These are phyloP conservation scores for Drosophila anomalipes DNA, from an alignment of 2,888 invertebrate genomes.

Conservation along the genomic window DNA sequence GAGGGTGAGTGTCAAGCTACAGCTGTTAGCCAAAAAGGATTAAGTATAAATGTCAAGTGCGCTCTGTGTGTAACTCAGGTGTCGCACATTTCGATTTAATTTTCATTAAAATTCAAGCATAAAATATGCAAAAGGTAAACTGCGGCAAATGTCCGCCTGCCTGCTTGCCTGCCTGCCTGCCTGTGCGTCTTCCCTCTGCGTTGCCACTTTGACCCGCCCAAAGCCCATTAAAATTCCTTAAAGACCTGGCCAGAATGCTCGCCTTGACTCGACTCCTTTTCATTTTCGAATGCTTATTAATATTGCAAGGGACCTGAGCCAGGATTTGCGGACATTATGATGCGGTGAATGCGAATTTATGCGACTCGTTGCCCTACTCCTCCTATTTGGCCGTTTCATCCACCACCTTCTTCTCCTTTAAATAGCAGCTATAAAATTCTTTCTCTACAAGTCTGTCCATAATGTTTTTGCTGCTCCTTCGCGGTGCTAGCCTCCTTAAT, in stretches of 20 bases:
- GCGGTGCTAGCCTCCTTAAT: conserved; percentile 55
- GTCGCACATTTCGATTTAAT: conserved; percentile 90
- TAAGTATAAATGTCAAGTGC: conserved; percentile 71
- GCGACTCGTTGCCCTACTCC: conserved; percentile 36
- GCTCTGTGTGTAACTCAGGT: conserved; percentile 59
- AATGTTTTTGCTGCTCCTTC: conserved; percentile 6
- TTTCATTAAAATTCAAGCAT: conserved; percentile 84
- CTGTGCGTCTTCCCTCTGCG: neutral
- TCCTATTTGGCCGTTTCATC: neutral
- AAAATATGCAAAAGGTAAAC: conserved; percentile 80
- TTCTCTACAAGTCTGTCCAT: neutral
- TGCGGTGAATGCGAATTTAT: conserved; percentile 79
- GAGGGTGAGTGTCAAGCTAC: neutral
- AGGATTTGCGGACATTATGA: conserved; percentile 80
- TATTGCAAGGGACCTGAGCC: conserved; percentile 73
- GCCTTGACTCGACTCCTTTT: conserved; percentile 71
- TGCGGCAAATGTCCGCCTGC: conserved; percentile 54
- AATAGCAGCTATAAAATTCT: conserved; percentile 10
- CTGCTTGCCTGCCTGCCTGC: neutral
- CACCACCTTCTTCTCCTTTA: too few species aligned
- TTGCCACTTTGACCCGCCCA: conserved; percentile 36
- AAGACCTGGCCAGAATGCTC: conserved; percentile 57
- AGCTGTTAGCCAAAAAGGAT: conserved; percentile 64
- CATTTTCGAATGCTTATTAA: conserved; percentile 82
- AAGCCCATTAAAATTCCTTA: conserved; percentile 81